phyloP scores from a whole-genome alignment of 2,113 vertebrate genomes.

The Oriolus oriolus region DNA sequence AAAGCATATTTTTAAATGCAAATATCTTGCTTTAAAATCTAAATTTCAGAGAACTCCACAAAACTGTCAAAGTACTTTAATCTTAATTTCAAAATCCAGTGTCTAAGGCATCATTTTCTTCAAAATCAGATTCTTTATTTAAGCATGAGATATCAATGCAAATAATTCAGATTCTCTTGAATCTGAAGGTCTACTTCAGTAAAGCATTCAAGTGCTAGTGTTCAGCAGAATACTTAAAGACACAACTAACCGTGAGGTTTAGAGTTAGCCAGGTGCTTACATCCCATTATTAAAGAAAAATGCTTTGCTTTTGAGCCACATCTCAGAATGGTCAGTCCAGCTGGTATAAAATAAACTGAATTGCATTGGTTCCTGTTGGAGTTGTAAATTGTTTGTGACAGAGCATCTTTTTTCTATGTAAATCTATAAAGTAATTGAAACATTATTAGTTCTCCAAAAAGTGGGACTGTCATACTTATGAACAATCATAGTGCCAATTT shows the following conservation, averaged over 20 bases:
- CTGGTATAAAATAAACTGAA: not conserved
- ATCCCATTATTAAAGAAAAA: not conserved
- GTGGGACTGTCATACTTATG: not conserved
- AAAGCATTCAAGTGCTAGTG: not conserved
- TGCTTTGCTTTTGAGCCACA: not conserved
- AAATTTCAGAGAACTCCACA: not conserved
- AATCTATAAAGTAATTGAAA: not conserved
- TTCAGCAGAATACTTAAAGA: not conserved
- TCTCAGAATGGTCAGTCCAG: not conserved
- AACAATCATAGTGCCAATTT: not conserved
- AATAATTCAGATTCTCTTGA: not conserved
- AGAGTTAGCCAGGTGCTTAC: not conserved
- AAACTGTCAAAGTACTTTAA: not conserved
- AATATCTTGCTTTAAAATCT: not conserved
- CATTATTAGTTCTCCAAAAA: not conserved
- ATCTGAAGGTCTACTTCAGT: not conserved
- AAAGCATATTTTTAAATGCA: not conserved
- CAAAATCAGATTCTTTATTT: not conserved
- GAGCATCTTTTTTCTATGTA: not conserved
- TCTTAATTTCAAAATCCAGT: not conserved
- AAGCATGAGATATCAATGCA: not conserved
- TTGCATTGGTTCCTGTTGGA: not conserved
- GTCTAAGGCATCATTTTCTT: not conserved
- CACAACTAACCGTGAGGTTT: not conserved
- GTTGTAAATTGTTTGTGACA: not conserved